Percentiles rank a stretch among this genome's conserved stretches.
Evolutionary conservation across 2,888 invertebrate genomes (phyloP).

Genomic region (Andrena hattorfiana): DNA sequence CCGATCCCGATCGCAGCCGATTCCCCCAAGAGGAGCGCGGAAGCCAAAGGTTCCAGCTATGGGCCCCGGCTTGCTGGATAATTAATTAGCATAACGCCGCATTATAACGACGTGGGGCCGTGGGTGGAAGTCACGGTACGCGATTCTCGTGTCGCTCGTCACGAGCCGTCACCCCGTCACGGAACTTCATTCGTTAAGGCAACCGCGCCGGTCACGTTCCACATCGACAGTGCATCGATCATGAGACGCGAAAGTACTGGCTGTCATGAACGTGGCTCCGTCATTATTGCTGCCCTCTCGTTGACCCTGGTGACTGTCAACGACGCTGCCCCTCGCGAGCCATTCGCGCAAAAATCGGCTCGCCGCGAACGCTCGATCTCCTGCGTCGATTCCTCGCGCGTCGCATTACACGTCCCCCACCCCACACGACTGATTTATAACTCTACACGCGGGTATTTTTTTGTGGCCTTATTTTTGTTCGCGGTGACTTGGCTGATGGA

Average conservation of each 20-base stretch:
- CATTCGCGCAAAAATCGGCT: neutral
- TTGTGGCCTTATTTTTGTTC: neutral
- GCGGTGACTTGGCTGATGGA: neutral
- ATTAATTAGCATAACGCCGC: conserved; percentile 61
- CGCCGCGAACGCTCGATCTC: neutral
- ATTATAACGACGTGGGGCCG: conserved; percentile 39
- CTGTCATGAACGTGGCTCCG: conserved; percentile 34
- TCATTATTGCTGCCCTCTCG: conserved; percentile 43
- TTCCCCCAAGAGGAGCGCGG: conserved; percentile 14
- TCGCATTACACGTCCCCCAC: neutral
- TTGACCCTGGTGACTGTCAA: conserved; percentile 47
- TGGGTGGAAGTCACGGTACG: conserved; percentile 44
- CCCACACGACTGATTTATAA: conserved; percentile 3
- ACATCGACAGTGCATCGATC: conserved; percentile 51
- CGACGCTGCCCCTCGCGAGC: neutral
- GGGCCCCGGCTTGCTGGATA: conserved; percentile 24
- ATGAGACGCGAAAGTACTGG: conserved; percentile 50
- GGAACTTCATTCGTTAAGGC: conserved; percentile 52
- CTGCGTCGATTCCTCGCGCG: conserved; percentile 15
- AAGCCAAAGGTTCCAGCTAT: conserved; percentile 37
- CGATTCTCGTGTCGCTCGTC: conserved; percentile 49
- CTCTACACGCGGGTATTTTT: neutral
- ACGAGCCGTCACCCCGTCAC: conserved; percentile 52
- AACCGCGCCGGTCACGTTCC: conserved; percentile 53
- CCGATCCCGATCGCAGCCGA: neutral